Percentiles rank a stretch among this genome's conserved stretches.
Conservation (phyloP, 1,140 invertebrate genomes). For the Thaumetopoea pityocampa region DNA sequence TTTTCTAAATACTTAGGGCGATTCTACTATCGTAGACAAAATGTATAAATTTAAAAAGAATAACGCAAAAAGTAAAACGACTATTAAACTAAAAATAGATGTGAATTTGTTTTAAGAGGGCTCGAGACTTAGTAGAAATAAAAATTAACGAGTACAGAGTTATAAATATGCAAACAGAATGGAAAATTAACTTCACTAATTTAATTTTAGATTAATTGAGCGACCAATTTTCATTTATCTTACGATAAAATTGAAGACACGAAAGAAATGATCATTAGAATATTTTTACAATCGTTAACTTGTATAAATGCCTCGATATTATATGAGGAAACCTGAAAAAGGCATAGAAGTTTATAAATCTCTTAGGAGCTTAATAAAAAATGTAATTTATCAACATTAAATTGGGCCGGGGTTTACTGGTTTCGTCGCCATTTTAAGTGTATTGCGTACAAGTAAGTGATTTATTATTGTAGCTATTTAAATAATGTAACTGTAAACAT, state of each 20-base stretch:
- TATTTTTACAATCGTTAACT: neutral
- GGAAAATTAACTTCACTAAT: constrained; percentile 11
- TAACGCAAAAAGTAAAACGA: constrained; percentile 8
- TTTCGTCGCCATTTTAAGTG: constrained; percentile 11
- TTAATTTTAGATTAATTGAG: constrained; percentile 9
- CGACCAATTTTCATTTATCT: constrained; percentile 14
- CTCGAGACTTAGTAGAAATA: constrained; percentile 13
- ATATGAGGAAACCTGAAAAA: constrained; percentile 1
- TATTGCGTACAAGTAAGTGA: constrained; percentile 10
- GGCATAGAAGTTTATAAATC: constrained; percentile 15
- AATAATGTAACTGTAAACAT: constrained; percentile 10
- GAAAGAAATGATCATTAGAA: too few relatives aligned
- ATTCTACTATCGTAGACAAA: constrained; percentile 10
- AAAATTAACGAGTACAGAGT: constrained; percentile 7
- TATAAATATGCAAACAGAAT: constrained; percentile 8
- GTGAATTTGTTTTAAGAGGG: constrained; percentile 5
- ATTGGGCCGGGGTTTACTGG: constrained; percentile 2
- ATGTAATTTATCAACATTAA: constrained; percentile 15
- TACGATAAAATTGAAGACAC: too few relatives aligned
- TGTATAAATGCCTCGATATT: neutral
- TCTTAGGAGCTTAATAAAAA: constrained; percentile 8
- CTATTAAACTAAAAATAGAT: constrained; percentile 3
- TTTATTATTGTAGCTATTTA: constrained; percentile 11
- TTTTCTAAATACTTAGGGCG: constrained; percentile 2
- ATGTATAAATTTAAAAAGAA: constrained; percentile 4